Base-by-base conservation (phyloP, 2,113 vertebrate genomes). In the Esox niger region DNA sequence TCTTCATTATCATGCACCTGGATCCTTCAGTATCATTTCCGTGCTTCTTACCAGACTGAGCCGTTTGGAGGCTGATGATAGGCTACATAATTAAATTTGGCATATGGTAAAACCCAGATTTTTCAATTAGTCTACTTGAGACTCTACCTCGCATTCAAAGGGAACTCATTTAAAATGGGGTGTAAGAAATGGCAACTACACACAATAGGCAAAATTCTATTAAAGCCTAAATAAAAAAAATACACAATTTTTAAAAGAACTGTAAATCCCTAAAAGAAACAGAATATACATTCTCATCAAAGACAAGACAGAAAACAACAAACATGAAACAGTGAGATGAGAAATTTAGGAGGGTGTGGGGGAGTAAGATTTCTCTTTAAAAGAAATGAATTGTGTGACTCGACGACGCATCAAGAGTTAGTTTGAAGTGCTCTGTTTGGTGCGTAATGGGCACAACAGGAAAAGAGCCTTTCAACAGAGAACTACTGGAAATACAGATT, bases 361-460 rank as follows among this genome's bases (percentile, higher is more conserved):
- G 52, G 8, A 47, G 5, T 54, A 67, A 2, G 66, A 25, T 43
- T 43, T 38, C 35, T n/a, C 43, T 67, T 60, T 49, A 33, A 23
- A 71, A 59, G 57, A 69, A 77, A 73, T 69, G 64, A 75, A 69
- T 62, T 33, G 59, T 29, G 73, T 59, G 62, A 49, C 76, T 73
- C 69, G 55, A 66, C 70, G 76, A 73, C 78, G 68, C 66, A 61
- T 61, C 2, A 23, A 66, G 52, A 59, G 10, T 17, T 20, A 57
- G 61, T 30, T 25, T 52, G 21, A 0, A 49, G 1, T 60, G 23
- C 52, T 55, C 35, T 59, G 21, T 65, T 71, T 26, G 38, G n/a
- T 68, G 31, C 33, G 52, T 64, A 77, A 79, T 73, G 58, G 27
- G 25, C 75, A 78, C 76, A 2, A 61, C 63, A 10, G 76, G 75